phyloP scores from a whole-genome alignment of 1,140 invertebrate genomes.

The Harlomillsia oculata region DNA sequence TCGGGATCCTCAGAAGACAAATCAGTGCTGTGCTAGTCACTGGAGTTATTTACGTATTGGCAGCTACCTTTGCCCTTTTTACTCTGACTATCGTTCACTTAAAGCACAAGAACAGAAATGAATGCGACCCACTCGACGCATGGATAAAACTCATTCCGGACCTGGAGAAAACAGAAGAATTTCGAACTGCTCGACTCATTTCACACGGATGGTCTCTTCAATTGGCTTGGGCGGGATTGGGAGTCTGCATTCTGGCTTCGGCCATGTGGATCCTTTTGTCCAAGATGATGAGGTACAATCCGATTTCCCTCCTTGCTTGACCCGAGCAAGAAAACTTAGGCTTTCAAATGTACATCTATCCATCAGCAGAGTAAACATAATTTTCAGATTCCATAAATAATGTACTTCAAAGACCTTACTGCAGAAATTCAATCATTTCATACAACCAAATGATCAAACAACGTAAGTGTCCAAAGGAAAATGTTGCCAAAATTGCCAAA shows the following conservation, averaged over 20 bases:
- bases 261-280: slow-evolving; percentile 75
- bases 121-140: slow-evolving; percentile 38
- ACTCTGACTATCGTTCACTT: slow-evolving; percentile 81
- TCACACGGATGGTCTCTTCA: slow-evolving; percentile 39
- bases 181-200: slow-evolving; percentile 35
- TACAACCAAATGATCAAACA: too few relatives aligned
- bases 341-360: slow-evolving; percentile 67
- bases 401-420: too few relatives aligned
- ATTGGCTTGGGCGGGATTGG: slow-evolving; percentile 40
- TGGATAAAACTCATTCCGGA: slow-evolving; percentile 34
- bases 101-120: slow-evolving; percentile 61
- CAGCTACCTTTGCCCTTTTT: slow-evolving; percentile 77
- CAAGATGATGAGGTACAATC: slow-evolving; percentile 80
- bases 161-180: slow-evolving; percentile 18
- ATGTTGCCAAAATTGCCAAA: too few relatives aligned
- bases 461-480: too few relatives aligned
- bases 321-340: slow-evolving; percentile 63
- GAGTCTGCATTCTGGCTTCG: slow-evolving; percentile 62
- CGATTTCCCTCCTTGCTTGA: slow-evolving; percentile 43
- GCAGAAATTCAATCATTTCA: too few relatives aligned
- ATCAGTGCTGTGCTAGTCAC: slow-evolving; percentile 77
- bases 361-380: too few relatives aligned
- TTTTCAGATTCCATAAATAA: too few relatives aligned
- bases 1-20: slow-evolving; percentile 74
- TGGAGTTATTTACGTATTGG: slow-evolving; percentile 80